A percentile compares a stretch with the other conserved stretches of the same genome.
These are phyloP conservation scores for Leptarthrus brevirostris DNA, from an alignment of 2,888 invertebrate genomes.

Conservation along the genomic window DNA sequence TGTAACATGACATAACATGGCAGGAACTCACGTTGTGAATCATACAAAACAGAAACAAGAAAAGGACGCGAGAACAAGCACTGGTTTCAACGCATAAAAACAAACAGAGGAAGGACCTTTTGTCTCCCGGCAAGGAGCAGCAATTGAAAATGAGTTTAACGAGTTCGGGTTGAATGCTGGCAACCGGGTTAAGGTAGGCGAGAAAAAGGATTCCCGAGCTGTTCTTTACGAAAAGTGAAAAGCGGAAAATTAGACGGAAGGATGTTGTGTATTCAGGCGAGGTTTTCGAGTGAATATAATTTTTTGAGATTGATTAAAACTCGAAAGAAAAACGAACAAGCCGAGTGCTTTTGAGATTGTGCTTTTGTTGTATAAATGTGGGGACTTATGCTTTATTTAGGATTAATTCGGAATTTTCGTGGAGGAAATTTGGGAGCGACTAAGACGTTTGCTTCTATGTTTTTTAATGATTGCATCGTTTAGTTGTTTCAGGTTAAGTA, in stretches of 20 bases:
- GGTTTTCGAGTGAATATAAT: constrained; percentile 46
- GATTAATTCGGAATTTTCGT: too few species aligned
- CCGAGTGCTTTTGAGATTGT: not conserved
- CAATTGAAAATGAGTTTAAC: constrained; percentile 41
- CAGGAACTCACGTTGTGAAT: constrained; percentile 36
- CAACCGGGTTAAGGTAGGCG: constrained; percentile 36
- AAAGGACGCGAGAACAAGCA: constrained; percentile 20
- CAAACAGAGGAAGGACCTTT: constrained; percentile 2
- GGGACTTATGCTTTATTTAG: not conserved
- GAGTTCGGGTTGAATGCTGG: constrained; percentile 19
- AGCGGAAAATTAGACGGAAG: constrained; percentile 50
- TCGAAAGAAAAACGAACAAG: constrained; percentile 23
- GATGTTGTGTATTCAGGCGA: constrained; percentile 50
- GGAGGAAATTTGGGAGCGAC: too few species aligned
- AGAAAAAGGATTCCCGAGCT: constrained; percentile 24
- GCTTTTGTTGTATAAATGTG: not conserved
- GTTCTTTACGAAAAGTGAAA: constrained; percentile 34
- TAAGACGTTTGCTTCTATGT: too few species aligned
- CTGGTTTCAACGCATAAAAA: constrained; percentile 29
- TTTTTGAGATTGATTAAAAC: constrained; percentile 47
- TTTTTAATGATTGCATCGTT: too few species aligned
- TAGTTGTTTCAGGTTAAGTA: too few species aligned
- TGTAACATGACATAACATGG: constrained; percentile 27
- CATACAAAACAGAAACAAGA: constrained; percentile 36
- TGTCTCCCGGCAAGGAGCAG: constrained; percentile 20